Base-by-base conservation (phyloP, 2,113 vertebrate species). In the Marmota flaviventris region DNA sequence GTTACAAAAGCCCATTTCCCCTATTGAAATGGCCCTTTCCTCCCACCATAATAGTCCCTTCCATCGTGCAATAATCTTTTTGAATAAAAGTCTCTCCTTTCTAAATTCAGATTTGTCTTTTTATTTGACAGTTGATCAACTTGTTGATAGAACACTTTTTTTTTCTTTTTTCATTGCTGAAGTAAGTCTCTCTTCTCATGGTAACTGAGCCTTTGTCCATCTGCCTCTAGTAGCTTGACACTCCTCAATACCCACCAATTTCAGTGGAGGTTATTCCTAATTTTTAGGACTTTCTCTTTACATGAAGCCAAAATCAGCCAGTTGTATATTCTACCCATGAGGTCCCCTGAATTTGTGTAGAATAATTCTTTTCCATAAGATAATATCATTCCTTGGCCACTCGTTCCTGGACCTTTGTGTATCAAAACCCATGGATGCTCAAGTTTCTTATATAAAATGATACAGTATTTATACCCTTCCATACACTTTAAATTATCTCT, bases 171-270 rank as follows among this genome's bases (percentile, higher is more conserved):
- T 45, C 13, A 37, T 4, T 90, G 73, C 17, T 42, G n/a, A 16
- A 45, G 4, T 9, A 39, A 51, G 58, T n/a, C 8, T 22, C 45
- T 79, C 1, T 20, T 61, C 5, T 89, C 32, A 16, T 2, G 24
- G 24, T 39, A n/a, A 17, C 13, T 51, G 6, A 20, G 34, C n/a
- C 48, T 53, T 34, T n/a, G 17, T 16, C 39, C 24, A 24, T 37
- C 18, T 29, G 39, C 5, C 1, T 58, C 14, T 6, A 14, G 42
- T 0, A 65, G 63, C 11, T 39, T 17, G 29, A 42, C 32, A 17
- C 0, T 0, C 18, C 67, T 22, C 13, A 24, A 1, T 51, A 51
- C 9, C 48, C 8, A 11, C 65, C 27, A 10, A 8, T n/a, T 13
- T n/a, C 29, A 14, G 8, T 34, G 18, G 5, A 14, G 22, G 9